Base-by-base conservation (phyloP, 2,888 invertebrate genomes). In the Heliconius cydno region DNA sequence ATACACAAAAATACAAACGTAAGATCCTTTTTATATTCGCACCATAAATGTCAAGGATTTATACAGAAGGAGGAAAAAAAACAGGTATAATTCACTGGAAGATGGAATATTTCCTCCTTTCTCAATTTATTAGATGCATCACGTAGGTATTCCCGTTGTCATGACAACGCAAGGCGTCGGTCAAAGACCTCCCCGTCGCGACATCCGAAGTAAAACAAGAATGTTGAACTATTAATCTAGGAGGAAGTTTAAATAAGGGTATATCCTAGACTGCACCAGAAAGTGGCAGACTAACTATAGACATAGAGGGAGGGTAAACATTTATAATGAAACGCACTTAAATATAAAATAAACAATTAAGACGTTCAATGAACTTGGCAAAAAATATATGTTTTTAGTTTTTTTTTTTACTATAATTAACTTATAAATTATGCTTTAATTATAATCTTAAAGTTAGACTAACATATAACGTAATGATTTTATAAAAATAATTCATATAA, bases 171-270 rank as follows among this genome's bases (percentile, higher is more conserved):
- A 90, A 87, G 89, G 91, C 90, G 90, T 90, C 91, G 94, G 93
- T 92, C 94, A 91, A 90, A 90, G 93, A 94, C 93, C 94, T 90
- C 89, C 85, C 81, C 87, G 91, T 90, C 91, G 91, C 91, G 92
- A 92, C 93, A 90, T 87, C 86, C 86, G 89, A 90, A 90, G 89
- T 88, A 88, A 90, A 92, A 91, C 90, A 91, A 92, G 88, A 92
- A 90, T 89, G 86, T 86, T 87, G 86, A 86, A 89, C 89, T 91
- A 90, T 90, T 91, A 90, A 90, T 90, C 88, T 87, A 86, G 87
- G 86, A 84, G 34, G 85, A 89, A 88, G 86, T 90, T 82, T 87
- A 88, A 89, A 89, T 86, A 90, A 87, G 89, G 89, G 89, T 86
- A 81, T 76, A 84, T 84, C 85, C 84, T 85, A 88, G 77, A 85